Conservation (phyloP, 2,888 invertebrate species). For the Liopterus haemorrhoidalis region DNA sequence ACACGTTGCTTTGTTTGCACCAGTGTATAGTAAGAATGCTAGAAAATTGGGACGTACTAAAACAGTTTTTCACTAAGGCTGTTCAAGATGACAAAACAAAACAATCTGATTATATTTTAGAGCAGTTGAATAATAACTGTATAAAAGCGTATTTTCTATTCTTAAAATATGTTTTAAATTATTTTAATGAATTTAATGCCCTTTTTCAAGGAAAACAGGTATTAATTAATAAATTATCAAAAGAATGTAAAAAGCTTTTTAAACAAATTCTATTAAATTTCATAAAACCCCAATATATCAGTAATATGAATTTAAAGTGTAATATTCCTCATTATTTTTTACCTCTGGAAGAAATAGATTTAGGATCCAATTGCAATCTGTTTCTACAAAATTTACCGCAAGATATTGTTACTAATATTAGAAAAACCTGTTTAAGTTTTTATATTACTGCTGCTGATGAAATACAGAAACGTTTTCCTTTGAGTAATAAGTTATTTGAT, state of each 20-base stretch:
- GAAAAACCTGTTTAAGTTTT: constrained; percentile 2
- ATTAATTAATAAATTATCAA: constrained; percentile 8
- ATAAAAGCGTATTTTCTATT: constrained; percentile 13
- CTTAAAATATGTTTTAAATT: constrained; percentile 14
- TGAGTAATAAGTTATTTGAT: background rate
- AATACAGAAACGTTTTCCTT: constrained; percentile 5
- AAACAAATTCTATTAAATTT: constrained; percentile 9
- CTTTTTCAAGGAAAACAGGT: constrained; percentile 16
- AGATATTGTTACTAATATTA: background rate
- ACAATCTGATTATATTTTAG: constrained; percentile 8
- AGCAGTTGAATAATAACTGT: background rate
- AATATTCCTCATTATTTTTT: constrained; percentile 1
- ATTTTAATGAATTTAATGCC: constrained; percentile 17
- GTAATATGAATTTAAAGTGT: constrained; percentile 1
- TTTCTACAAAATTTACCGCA: background rate
- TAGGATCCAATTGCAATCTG: constrained; percentile 3
- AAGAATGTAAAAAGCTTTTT: constrained; percentile 1
- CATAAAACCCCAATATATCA: background rate
- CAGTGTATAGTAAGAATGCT: constrained; percentile 11
- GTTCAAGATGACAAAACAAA: constrained; percentile 13
- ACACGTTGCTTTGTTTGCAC: constrained; percentile 13
- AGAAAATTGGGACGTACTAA: constrained; percentile 17
- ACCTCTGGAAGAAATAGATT: background rate
- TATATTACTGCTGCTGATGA: constrained; percentile 2
- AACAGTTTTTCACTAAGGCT: constrained; percentile 8